phyloP scores from a whole-genome alignment of 2,888 invertebrate species.

The Therioaphis trifolii region DNA sequence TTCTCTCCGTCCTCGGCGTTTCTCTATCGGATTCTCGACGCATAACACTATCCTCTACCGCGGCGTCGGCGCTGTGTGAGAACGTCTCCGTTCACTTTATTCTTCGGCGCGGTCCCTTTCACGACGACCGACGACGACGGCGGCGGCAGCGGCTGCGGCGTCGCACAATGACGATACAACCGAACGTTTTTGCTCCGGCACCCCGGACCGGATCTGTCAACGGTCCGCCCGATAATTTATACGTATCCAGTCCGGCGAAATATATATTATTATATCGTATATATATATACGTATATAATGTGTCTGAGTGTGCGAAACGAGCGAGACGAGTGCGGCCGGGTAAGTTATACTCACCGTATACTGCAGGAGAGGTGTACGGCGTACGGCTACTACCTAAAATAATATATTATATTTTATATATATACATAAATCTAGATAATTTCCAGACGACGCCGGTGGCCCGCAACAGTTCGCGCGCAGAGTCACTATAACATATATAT shows the following conservation, averaged over 20 bases:
- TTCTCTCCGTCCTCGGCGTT: neutral
- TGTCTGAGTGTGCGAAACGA: neutral
- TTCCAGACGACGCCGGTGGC: no score
- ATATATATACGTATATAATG: neutral
- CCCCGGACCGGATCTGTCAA: constrained; percentile 62
- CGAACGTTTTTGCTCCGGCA: constrained; percentile 46
- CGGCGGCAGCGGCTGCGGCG: constrained; percentile 20
- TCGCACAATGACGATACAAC: constrained; percentile 44
- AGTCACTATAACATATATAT: no score
- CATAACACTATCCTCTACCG: neutral
- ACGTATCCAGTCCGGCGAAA: neutral
- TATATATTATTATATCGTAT: neutral
- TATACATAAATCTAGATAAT: no score
- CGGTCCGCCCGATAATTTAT: constrained; percentile 55
- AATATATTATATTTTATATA: no score
- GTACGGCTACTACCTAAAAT: no score
- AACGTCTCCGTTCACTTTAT: constrained; percentile 41
- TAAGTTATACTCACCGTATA: no score
- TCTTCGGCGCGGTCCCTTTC: constrained; percentile 61
- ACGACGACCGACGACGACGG: neutral
- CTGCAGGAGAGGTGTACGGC: no score
- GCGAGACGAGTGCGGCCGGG: neutral
- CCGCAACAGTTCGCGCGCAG: no score
- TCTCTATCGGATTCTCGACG: neutral
- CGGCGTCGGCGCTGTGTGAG: constrained; percentile 34